A percentile compares a stretch with the other conserved stretches of the same genome.
These are phyloP conservation scores for Gadus chalcogrammus DNA, from an alignment of 2,113 vertebrate genomes.

Conservation along the genomic window DNA sequence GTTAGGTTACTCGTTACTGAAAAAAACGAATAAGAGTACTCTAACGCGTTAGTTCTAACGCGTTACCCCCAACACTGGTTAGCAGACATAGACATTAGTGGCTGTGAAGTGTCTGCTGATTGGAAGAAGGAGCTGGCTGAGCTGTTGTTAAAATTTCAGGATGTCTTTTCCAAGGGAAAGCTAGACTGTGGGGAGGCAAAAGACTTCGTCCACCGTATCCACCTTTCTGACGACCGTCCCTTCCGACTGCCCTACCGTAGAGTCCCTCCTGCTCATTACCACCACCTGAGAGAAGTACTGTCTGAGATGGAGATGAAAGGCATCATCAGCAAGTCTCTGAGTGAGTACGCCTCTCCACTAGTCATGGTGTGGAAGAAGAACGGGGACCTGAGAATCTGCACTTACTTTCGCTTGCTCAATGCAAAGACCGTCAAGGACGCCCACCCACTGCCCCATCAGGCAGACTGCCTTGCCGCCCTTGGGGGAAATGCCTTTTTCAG, in stretches of 20 bases:
- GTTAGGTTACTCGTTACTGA: too few relatives aligned
- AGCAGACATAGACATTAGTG: not conserved
- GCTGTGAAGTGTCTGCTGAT: not conserved
- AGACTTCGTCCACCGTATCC: not conserved
- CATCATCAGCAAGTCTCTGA: not conserved
- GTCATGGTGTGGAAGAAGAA: not conserved
- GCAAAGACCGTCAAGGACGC: too few relatives aligned
- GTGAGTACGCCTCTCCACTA: not conserved
- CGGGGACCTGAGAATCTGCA: not conserved
- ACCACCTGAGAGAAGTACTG: not conserved
- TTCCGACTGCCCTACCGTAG: not conserved
- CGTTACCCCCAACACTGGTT: too few relatives aligned
- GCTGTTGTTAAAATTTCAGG: too few relatives aligned
- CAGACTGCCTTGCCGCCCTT: too few relatives aligned
- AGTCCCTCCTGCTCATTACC: not conserved
- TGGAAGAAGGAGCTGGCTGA: too few relatives aligned
- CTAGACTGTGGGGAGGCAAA: constrained; percentile 1
- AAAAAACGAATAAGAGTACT: too few relatives aligned
- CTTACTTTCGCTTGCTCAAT: too few relatives aligned
- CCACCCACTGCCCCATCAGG: too few relatives aligned
- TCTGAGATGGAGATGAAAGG: not conserved
- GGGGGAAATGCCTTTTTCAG: too few relatives aligned
- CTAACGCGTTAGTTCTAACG: too few relatives aligned
- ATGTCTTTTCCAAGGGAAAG: not conserved
- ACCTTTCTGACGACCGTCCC: not conserved